These are phyloP conservation scores for Odocoileus hemionus DNA, from an alignment of 2,113 vertebrate species.

Conservation along the genomic window DNA sequence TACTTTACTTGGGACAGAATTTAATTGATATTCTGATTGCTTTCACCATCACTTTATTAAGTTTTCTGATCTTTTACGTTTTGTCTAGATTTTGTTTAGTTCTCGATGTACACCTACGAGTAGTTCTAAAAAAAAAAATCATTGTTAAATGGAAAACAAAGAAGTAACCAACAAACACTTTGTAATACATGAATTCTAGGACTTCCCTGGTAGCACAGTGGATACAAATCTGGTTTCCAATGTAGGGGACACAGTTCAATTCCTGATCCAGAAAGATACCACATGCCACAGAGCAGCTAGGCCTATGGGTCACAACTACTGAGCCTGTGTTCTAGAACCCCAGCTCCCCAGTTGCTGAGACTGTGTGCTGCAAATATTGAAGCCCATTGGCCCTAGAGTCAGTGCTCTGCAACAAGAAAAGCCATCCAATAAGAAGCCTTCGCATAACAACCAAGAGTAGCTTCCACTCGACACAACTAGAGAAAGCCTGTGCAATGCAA, in stretches of 20 bases:
- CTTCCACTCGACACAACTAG: background rate
- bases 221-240: accelerated
- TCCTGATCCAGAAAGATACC: background rate
- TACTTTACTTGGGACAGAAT: background rate
- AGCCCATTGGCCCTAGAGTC: background rate
- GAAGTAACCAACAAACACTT: background rate
- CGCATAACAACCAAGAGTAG: background rate
- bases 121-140: background rate
- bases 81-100: background rate
- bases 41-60: background rate
- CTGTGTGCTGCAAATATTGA: background rate
- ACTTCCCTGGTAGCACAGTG: background rate
- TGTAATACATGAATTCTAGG: background rate
- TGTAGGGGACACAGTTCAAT: background rate
- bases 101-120: background rate
- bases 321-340: background rate
- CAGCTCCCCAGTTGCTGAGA: background rate
- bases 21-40: background rate
- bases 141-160: background rate
- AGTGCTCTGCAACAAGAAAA: background rate
- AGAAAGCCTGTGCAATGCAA: background rate
- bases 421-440: background rate
- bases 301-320: background rate
- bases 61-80: background rate
- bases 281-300: background rate